phyloP scores from a whole-genome alignment of 2,888 invertebrate species.

The Eutolmus rufibarbis region DNA sequence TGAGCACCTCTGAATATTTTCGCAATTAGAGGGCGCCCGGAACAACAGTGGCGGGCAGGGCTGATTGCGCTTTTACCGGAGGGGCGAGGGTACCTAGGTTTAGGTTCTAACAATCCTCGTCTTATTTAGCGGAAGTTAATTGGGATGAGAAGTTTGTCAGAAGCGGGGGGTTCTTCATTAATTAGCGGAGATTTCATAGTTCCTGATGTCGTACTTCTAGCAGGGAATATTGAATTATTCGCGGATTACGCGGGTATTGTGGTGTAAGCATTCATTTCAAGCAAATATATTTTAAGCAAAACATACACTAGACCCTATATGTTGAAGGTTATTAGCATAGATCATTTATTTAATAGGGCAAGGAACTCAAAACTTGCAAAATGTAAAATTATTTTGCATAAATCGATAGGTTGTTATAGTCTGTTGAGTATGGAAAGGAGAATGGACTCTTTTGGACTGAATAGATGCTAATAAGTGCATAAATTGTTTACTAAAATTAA shows the following conservation, averaged over 20 bases:
- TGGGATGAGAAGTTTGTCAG: neutral
- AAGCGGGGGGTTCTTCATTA: neutral
- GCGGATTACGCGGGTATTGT: neutral
- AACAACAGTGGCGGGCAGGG: neutral
- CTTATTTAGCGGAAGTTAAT: neutral
- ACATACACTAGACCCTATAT: neutral
- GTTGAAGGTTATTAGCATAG: neutral
- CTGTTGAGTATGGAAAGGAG: too few species aligned
- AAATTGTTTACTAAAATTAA: too few species aligned
- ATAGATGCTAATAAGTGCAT: too few species aligned
- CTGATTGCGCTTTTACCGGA: neutral
- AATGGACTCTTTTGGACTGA: too few species aligned
- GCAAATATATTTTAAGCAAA: neutral
- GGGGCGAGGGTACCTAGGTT: neutral
- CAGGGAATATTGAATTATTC: neutral
- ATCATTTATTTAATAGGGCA: neutral
- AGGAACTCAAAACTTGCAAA: too few species aligned
- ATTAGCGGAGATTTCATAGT: neutral
- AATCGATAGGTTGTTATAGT: too few species aligned
- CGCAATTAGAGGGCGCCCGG: neutral
- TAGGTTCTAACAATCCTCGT: neutral
- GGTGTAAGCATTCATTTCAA: neutral
- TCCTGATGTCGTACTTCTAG: neutral
- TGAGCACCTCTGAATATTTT: neutral
- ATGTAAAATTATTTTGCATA: too few species aligned